phyloP scores from a whole-genome alignment of 2,888 invertebrate species.

The Euplexia lucipara region DNA sequence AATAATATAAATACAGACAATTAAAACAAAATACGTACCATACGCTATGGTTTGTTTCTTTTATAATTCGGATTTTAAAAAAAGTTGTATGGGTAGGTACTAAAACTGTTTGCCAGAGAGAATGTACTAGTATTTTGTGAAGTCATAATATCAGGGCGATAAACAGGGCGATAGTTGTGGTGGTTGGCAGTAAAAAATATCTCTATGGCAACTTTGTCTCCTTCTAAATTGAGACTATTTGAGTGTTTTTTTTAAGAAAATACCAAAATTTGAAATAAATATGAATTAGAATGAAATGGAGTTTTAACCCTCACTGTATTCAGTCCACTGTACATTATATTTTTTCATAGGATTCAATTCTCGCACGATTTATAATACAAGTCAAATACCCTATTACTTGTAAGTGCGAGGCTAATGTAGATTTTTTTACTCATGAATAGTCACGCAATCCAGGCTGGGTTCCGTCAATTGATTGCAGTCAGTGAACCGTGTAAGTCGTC shows the following conservation, averaged over 20 bases:
- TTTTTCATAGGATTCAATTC: neutral
- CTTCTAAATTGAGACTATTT: too few species aligned
- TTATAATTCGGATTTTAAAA: too few species aligned
- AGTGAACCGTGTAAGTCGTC: constrained; percentile 71
- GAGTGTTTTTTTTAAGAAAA: too few species aligned
- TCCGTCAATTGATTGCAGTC: constrained; percentile 67
- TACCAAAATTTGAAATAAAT: too few species aligned
- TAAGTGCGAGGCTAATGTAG: constrained; percentile 57
- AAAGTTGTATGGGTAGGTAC: too few species aligned
- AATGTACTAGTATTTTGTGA: neutral
- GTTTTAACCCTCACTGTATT: too few species aligned
- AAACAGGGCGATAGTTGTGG: too few species aligned
- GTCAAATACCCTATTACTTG: constrained; percentile 48
- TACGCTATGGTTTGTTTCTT: too few species aligned
- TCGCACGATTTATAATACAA: constrained; percentile 32
- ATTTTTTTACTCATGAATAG: constrained; percentile 64
- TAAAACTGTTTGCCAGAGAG: neutral
- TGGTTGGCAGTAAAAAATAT: too few species aligned
- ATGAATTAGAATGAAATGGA: too few species aligned
- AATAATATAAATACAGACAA: constrained; percentile 3
- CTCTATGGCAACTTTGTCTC: too few species aligned
- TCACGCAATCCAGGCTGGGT: constrained; percentile 66
- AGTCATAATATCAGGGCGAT: neutral
- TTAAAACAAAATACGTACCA: neutral
- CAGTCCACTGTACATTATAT: too few species aligned